Evolutionary conservation across 1,140 invertebrate genomes (phyloP), one percentile per base, ranked within the genome.

Genomic region (Holcopasites calliopsidis): DNA sequence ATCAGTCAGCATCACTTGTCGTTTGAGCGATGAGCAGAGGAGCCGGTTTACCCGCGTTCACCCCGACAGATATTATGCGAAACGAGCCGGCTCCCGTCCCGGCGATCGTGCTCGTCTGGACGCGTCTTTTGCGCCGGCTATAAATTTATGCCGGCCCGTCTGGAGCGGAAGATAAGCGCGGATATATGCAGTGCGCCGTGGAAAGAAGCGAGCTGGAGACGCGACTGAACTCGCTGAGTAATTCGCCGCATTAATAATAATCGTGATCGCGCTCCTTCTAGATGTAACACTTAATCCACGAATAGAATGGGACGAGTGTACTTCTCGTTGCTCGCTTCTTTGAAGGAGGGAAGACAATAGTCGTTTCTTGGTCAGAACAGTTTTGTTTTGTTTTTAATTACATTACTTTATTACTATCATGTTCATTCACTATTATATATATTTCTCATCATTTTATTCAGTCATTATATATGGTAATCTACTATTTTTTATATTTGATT

Each of bases 191-290:
- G 73, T 47, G 58, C 52, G 49, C 40, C 54, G 42, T n/a, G 74
- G 40, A 40, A 57, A 71, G 40, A 49, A 44, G 68, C 40, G 60
- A n/a, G 28, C 2, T 21, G 8, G 16, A 54, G 49, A 65, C 55
- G 31, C 49, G 42, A 65, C 62, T 52, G 72, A 84, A 84, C 85
- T 85, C 69, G 84, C 86, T 88, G 87, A 86, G 83, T 89, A 89
- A 88, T 89, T 88, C 83, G 68, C 68, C 64, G 78, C 83, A 89
- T 89, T 89, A 89, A 88, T 86, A 88, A 88, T 76, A 80, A 79
- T 79, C 76, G 69, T 57, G 68, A 70, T 26, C 47, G 35, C 54
- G 64, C 52, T 64, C 77, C 66, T 75, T 54, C 47, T 40, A 70
- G 75, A 72, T 69, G 74, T 73, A 79, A 54, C 79, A 80, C 74